Evolutionary conservation across 2,113 vertebrate species (phyloP), one percentile per base, ranked within the genome.

Genomic region (Deroptyus accipitrinus): DNA sequence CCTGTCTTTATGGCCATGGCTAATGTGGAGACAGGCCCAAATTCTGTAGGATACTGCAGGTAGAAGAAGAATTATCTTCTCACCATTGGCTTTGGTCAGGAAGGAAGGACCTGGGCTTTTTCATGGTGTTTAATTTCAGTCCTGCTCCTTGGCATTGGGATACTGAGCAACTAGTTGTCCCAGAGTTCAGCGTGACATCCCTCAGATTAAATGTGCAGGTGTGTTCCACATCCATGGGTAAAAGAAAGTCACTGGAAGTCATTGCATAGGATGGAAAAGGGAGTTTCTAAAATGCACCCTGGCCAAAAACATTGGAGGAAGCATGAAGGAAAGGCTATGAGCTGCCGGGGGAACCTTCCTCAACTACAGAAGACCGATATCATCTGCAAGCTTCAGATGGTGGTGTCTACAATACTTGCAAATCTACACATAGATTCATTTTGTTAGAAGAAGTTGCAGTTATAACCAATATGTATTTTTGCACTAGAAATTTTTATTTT

Each of bases 251-350:
- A 39, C 14, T 84, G 55, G 22, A 84, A 83, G 2, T 46, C 49
- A 28, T 52, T 3, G 1, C 0, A 0, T 17, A 59, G 51, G 19
- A 55, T 22, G 37, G 64, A 86, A 94, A 86, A 17, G 5, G 11
- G 10, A 66, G 16, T 30, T 87, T 87, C 52, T 80, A 41, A 83
- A 80, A 22, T 55, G 25, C 9, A 64, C 16, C 6, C 25, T 59
- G 16, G 20, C 20, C 30, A 51, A 80, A 67, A 95, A 73, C 4
- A 0, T 42, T 69, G n/a, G 31, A 73, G 31, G 10, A 76, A 82
- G 22, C 27, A 39, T 30, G 59, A 83, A 94, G 63, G n/a, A 35
- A 85, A 59, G 66, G 7, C 22, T 63, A 10, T 48, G 35, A 95
- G 24, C 25, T 67, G 39, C 9, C 63, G 49, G 46, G 30, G 54